Base-by-base conservation (phyloP, 2,888 invertebrate genomes). In the Cylloceria caligata region DNA sequence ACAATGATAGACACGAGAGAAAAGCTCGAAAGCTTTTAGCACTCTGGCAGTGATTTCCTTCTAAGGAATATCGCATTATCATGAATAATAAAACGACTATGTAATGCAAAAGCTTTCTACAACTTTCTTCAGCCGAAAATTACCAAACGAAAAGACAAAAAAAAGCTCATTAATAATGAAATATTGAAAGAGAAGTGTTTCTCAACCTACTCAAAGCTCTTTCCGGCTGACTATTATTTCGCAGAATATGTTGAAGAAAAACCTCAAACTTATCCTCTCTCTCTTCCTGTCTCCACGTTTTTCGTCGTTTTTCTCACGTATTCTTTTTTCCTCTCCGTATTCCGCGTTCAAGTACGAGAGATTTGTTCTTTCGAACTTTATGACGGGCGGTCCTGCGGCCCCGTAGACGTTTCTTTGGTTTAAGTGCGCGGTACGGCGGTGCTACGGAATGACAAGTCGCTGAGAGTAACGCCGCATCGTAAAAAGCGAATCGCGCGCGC, bases 11-110 rank as follows among this genome's bases (percentile, higher is more conserved):
- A 6, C 30, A 65, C 21, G 9, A 39, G 24, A 47, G 30, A 73
- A 73, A 62, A 68, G 67, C 79, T 73, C 30, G 67, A 60, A 73
- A 68, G 79, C 79, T 79, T 73, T 73, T 79, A 73, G 72, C 39
- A 49, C 49, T 62, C 49, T 7, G 4, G n/a, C 57, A 72, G 65
- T 62, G 76, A 69, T 65, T 72, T 72, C 36, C 9, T 16, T 47
- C 49, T 34, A 36, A 34, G 13, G 64, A 73, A 64, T 47, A 68
- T 69, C 49, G 47, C 68, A 69, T 68, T 69, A 62, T 62, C 76
- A 62, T 62, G 68, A 76, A 69, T 76, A 76, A 62, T 69, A 39
- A 11, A 72, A 30, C 11, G 55, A 68, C 11, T 4, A 34, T n/a
- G 34, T 13, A 5, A 11, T 13, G 5, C 5, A 42, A 16, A 11